These are phyloP conservation scores for Neolamprologus kungweensis DNA, from an alignment of 2,113 vertebrate genomes.

Conservation along the genomic window DNA sequence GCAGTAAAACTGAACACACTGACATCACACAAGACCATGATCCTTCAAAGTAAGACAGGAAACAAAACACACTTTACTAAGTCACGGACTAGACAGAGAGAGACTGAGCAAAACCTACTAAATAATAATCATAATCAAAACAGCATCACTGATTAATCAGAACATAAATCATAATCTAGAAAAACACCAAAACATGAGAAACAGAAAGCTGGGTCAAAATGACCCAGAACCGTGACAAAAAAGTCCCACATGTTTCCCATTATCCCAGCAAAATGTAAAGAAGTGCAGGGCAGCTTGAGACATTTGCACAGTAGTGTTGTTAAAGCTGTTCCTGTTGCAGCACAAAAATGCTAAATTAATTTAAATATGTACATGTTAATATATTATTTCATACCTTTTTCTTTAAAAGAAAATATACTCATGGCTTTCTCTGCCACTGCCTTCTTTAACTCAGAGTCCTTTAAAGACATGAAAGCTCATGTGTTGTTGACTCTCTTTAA, in stretches of 20 bases:
- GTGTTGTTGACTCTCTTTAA: fast-evolving
- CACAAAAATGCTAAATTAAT: not conserved
- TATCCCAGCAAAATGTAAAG: fast-evolving
- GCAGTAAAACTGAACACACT: fast-evolving
- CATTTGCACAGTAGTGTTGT: not conserved
- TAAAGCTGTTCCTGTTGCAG: not conserved
- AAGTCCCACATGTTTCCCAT: not conserved
- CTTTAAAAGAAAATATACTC: fast-evolving
- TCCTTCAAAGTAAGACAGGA: not conserved
- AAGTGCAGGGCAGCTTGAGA: not conserved
- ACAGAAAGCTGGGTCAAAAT: too few relatives aligned
- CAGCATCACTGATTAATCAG: too few relatives aligned
- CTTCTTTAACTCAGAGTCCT: fast-evolving
- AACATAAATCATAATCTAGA: too few relatives aligned
- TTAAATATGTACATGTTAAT: not conserved
- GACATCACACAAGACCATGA: not conserved
- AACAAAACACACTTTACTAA: not conserved
- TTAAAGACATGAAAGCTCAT: not conserved
- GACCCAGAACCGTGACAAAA: too few relatives aligned
- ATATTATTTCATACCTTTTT: not conserved
- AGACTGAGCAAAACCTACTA: not conserved
- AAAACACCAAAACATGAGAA: fast-evolving
- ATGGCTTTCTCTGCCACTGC: not conserved
- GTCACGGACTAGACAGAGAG: not conserved
- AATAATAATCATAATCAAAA: too few relatives aligned